Base-by-base conservation (phyloP, 2,797 vertebrate genomes). In the Mormyrus proboscirostris region DNA sequence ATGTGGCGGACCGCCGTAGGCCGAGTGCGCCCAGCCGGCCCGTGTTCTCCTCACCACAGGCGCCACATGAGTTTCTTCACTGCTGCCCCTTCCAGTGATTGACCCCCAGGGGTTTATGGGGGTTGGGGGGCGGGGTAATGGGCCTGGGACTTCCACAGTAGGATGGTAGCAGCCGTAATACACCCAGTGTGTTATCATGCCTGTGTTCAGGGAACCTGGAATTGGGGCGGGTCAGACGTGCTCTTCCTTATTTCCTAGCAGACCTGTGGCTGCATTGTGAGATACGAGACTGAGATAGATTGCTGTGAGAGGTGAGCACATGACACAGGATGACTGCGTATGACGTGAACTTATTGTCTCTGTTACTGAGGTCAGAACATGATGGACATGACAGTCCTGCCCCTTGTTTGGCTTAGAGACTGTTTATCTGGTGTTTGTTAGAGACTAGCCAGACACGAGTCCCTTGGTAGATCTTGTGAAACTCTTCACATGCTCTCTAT, bases 1-100 rank as follows among this genome's bases (percentile, higher is more conserved):
- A 92, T 93, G 92, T 91, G 92, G 92, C 25, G 79, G 12, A 4
- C 49, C 41, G 4, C 89, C 22, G 0, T 16, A 83, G 92, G 89
- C 88, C 85, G 84, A 65, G 6, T 29, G 53, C 14, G 87, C 79
- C 73, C 83, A 19, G 82, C 85, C 86, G n/a, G 65, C 25, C 90
- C 8, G 3, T 73, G 65, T 85, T 59, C 88, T 88, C 19, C 25
- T 90, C 89, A 88, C 92, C 89, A 9, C 91, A 89, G 92, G 91
- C 89, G 83, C 69, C 83, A 89, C 88, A 87, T 87, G 29, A 55
- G 84, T 41, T 82, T 25, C 79, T 16, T 50, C 29, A 2, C 7
- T 55, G 51, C 41, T 47, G 16, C 51, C 25, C 73, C 41, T 86
- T 19, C 86, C 50, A 25, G 59, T 19, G 16, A 51, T 85, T 49